Evolutionary conservation across 2,797 vertebrate species (phyloP).

Genomic region (Hapalemur alaotrensis): DNA sequence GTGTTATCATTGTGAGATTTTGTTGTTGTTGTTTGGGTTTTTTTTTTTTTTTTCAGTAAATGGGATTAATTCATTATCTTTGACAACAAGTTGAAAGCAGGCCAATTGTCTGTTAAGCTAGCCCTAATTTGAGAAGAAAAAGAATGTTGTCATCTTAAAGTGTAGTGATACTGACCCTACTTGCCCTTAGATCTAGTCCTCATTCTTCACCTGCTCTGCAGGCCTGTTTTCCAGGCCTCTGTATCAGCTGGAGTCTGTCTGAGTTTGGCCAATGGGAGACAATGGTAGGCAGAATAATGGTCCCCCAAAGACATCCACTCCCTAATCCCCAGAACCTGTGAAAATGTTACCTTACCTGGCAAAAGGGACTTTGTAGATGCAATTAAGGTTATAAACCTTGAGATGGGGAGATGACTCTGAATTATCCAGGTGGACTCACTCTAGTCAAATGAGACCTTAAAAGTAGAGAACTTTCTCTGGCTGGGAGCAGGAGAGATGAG

Average conservation of each 20-base stretch:
- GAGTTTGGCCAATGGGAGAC: background rate
- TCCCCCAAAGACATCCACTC: background rate
- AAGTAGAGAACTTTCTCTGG: background rate
- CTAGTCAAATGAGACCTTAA: background rate
- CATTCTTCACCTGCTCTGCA: background rate
- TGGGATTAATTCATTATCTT: slow-evolving; percentile 4
- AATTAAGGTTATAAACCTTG: background rate
- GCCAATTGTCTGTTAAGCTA: background rate
- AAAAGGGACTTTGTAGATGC: background rate
- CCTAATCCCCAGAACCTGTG: background rate
- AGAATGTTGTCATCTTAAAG: background rate
- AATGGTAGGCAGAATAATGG: background rate
- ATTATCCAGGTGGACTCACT: background rate
- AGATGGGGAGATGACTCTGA: background rate
- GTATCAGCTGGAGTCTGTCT: background rate
- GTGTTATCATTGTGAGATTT: background rate
- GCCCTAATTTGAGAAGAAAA: background rate
- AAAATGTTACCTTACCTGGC: background rate
- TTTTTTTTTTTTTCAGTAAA: background rate
- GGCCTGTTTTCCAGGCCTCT: background rate
- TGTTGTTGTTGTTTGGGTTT: background rate
- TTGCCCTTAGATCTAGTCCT: background rate
- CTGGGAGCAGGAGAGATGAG: background rate
- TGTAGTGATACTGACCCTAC: background rate
- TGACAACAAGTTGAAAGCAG: background rate